A percentile compares a stretch with the other conserved stretches of the same genome.
phyloP scores from a whole-genome alignment of 2,888 invertebrate species.

The Chaitophorus viminalis region DNA sequence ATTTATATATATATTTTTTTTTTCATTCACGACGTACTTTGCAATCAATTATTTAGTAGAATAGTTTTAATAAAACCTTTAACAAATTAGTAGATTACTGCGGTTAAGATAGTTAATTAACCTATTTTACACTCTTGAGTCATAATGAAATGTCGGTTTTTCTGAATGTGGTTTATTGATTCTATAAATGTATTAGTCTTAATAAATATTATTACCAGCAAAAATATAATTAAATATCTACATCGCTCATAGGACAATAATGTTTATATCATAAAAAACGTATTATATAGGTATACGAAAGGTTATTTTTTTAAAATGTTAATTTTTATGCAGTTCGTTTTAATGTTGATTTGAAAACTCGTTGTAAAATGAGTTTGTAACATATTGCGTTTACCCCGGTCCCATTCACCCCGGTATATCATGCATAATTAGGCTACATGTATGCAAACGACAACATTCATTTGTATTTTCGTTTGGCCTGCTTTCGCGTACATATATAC shows the following conservation, averaged over 20 bases:
- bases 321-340: background rate
- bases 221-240: background rate
- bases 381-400: background rate
- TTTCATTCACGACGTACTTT: background rate
- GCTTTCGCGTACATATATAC: no score
- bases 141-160: background rate
- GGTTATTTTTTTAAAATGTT: slow-evolving; percentile 2
- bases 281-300: background rate
- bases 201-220: background rate
- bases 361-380: slow-evolving; percentile 10
- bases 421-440: slow-evolving; percentile 43
- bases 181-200: background rate
- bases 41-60: background rate
- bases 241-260: background rate
- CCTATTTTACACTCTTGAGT: background rate
- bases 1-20: background rate
- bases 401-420: background rate
- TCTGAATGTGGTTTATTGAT: background rate
- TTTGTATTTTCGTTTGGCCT: slow-evolving; percentile 26
- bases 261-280: background rate
- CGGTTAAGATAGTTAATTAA: no score
- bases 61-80: background rate
- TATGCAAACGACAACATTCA: slow-evolving; percentile 49
- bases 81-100: no score
- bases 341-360: slow-evolving; percentile 20